phyloP scores from a whole-genome alignment of 1,140 invertebrate species.

The Megathymus violae region DNA sequence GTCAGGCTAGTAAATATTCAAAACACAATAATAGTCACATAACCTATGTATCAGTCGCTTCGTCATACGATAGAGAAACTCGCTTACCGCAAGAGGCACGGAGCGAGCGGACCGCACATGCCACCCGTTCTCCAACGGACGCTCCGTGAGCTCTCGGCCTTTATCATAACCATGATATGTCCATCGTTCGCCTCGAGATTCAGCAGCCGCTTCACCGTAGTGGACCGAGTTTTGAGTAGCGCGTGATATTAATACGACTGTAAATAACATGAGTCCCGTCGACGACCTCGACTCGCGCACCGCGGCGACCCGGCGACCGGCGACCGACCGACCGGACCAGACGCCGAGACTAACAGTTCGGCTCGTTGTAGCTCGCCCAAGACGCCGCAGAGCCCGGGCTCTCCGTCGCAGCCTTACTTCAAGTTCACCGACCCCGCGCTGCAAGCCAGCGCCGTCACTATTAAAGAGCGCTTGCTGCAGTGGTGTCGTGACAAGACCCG shows the following conservation, averaged over 20 bases:
- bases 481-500: slow-evolving; percentile 98
- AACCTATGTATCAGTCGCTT: slow-evolving; percentile 49
- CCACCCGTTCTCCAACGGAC: no score
- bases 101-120: no score
- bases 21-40: not conserved
- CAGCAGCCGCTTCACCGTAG: slow-evolving; percentile 31
- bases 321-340: no score
- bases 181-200: slow-evolving; percentile 7
- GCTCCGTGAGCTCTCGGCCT: no score
- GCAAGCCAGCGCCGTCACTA: slow-evolving; percentile 93
- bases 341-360: slow-evolving; percentile 50
- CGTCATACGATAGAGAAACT: slow-evolving; percentile 50
- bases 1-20: slow-evolving; percentile 63
- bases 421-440: slow-evolving; percentile 94
- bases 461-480: slow-evolving; percentile 97
- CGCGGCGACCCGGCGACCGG: no score
- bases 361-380: slow-evolving; percentile 86
- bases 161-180: slow-evolving; percentile 26
- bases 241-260: no score
- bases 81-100: slow-evolving; percentile 46
- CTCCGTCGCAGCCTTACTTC: slow-evolving; percentile 87
- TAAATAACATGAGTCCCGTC: no score
- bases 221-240: no score
- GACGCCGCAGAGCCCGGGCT: slow-evolving; percentile 86
- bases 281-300: no score